Evolutionary conservation across 2,888 invertebrate species (phyloP).

Genomic region (Chalcis sispes): DNA sequence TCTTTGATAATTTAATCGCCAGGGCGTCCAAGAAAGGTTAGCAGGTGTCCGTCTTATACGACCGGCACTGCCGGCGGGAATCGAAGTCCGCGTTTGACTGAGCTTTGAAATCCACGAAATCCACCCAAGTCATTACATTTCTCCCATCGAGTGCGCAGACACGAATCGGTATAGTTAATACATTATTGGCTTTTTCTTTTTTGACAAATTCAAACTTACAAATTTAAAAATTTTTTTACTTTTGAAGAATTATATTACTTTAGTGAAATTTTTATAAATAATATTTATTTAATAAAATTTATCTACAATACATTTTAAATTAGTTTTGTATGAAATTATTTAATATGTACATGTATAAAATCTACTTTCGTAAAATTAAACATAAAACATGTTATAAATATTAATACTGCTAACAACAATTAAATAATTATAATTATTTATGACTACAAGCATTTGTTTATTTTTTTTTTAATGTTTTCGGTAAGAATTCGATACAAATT

Average conservation of each 20-base stretch:
- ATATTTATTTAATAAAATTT: too few relatives aligned
- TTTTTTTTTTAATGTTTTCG: neutral
- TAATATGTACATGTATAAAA: neutral
- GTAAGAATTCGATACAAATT: neutral
- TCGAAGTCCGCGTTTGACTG: constrained; percentile 16
- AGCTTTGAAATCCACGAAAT: neutral
- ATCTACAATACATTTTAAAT: too few relatives aligned
- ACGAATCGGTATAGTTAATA: neutral
- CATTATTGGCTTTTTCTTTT: neutral
- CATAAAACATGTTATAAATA: neutral
- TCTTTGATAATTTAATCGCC: constrained; percentile 13
- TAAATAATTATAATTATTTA: too few relatives aligned
- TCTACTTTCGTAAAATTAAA: neutral
- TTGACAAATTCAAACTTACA: neutral
- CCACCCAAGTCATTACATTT: neutral
- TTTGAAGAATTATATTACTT: too few relatives aligned
- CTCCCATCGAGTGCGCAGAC: neutral
- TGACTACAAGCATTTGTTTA: too few relatives aligned
- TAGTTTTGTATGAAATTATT: neutral
- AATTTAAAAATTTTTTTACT: too few relatives aligned
- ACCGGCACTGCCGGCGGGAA: constrained; percentile 46
- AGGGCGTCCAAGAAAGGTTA: constrained; percentile 63
- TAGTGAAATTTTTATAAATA: too few relatives aligned
- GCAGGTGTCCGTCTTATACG: constrained; percentile 68
- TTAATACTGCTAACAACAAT: too few relatives aligned